Evolutionary conservation across 2,797 vertebrate species (phyloP).

Genomic region (Vipera latastei): DNA sequence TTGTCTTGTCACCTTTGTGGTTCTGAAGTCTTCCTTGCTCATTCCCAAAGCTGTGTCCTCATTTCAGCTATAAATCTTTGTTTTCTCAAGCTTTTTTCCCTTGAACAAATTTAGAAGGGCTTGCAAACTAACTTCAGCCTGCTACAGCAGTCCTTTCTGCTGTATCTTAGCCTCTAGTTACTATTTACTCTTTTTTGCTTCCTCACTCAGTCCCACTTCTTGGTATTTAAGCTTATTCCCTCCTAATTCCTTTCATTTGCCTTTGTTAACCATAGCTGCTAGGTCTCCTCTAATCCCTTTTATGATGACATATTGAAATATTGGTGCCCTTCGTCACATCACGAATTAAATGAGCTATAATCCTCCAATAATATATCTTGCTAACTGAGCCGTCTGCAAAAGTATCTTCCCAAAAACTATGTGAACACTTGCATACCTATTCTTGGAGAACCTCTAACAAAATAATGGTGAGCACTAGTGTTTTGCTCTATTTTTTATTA

Average conservation of each 20-base stretch:
- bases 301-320: not conserved
- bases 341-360: not conserved
- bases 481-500: not conserved
- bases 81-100: not conserved
- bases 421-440: not conserved
- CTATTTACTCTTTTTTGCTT: not conserved
- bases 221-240: not conserved
- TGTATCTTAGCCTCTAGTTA: not conserved
- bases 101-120: not conserved
- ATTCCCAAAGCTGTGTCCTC: not conserved
- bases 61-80: not conserved
- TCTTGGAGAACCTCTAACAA: not conserved
- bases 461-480: not conserved
- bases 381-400: not conserved
- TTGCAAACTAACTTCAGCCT: not conserved
- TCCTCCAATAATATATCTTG: not conserved
- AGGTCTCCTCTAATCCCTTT: not conserved
- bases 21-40: not conserved
- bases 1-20: not conserved
- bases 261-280: not conserved
- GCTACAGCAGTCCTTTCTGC: not conserved
- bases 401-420: not conserved
- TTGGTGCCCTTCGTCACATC: not conserved
- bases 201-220: not conserved
- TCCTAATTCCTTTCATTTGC: not conserved